A percentile compares a stretch with the other conserved stretches of the same genome.
Evolutionary conservation across 2,113 vertebrate species (phyloP).

Genomic region (Coregonus clupeaformis): DNA sequence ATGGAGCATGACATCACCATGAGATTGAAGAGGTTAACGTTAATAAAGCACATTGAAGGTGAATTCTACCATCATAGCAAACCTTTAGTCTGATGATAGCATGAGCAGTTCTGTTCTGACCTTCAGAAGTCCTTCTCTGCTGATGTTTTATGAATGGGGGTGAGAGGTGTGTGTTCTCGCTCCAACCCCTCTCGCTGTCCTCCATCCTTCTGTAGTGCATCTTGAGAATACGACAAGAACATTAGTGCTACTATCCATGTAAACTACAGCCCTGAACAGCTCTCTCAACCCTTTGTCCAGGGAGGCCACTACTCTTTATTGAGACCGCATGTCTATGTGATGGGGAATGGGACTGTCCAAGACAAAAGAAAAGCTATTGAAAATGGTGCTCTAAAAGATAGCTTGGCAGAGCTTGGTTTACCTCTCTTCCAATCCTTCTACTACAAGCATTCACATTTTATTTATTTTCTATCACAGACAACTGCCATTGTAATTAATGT

Average conservation of each 20-base stretch:
- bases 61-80: neutral
- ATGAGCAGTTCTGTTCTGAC: constrained; percentile 24
- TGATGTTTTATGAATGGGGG: neutral
- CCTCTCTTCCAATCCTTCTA: neutral
- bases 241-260: neutral
- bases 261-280: neutral
- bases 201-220: neutral
- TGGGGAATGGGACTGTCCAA: neutral
- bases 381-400: neutral
- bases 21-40: neutral
- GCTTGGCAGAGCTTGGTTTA: neutral
- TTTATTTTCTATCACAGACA: too few relatives aligned
- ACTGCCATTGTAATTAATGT: too few relatives aligned
- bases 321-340: neutral
- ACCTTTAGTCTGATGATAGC: neutral
- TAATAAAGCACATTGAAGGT: neutral
- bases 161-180: neutral
- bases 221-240: neutral
- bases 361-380: neutral
- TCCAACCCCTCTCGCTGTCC: neutral
- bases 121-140: constrained; percentile 53
- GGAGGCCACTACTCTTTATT: too few relatives aligned
- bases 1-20: neutral
- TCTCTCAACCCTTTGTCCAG: neutral
- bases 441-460: neutral